Evolutionary conservation across 2,797 vertebrate species (phyloP), one percentile per base, ranked within the genome.

Genomic region (Sylvilagus floridanus): DNA sequence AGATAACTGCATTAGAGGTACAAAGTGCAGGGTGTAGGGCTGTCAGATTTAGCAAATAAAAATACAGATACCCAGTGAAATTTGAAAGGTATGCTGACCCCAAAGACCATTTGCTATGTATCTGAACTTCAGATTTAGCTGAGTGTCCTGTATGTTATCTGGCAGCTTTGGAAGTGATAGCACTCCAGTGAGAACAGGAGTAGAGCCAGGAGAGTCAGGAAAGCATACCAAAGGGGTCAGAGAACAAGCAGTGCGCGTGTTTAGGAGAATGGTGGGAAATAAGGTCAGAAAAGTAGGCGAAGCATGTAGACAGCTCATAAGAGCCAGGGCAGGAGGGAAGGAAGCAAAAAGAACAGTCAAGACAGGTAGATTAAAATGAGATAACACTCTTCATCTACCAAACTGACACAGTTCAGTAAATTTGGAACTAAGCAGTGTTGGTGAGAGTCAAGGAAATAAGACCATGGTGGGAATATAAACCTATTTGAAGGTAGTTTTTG

Each of bases 41-140:
- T 75, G 57, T 37, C 60, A 93, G 37, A 88, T 42, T 88, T 77
- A 93, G 84, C 62, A 88, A 73, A 32, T 63, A 86, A 47, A 76
- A 78, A 77, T 28, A 28, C 8, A 79, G 82, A 88, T 60, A 35
- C 52, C 6, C 30, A 47, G 42, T 28, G 60, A 85, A 77, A 76
- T 86, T 71, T 92, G 72, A 76, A 77, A 81, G 37, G 32, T 37
- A 71, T 24, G 69, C 71, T 72, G 77, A 42, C 2, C 57, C 35
- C 52, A 32, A 62, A 84, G 63, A 35, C 8, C 32, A n/a, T 72
- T 63, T 26, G 1, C 28, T 19, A 9, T 63, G 81, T 32, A 63
- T 77, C n/a, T 69, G 81, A 91, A 91, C 82, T 96, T 94, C 63
- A 90, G 19, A 84, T 84, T 81, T 84, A 60, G 84, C 14, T 66